Evolutionary conservation across 1,140 invertebrate genomes (phyloP).

Genomic region (Ceratoteleas bidentatus): DNA sequence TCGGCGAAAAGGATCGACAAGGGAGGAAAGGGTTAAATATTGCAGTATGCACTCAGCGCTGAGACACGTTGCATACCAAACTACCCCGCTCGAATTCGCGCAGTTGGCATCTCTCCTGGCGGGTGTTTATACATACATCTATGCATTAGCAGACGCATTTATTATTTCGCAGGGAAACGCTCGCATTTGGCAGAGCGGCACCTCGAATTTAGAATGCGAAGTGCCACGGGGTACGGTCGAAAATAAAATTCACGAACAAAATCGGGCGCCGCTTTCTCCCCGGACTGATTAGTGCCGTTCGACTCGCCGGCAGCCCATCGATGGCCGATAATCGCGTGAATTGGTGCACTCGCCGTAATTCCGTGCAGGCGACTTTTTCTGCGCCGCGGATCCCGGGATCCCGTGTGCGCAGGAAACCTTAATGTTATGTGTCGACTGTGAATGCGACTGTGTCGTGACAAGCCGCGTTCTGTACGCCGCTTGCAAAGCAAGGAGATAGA

Average conservation of each 20-base stretch:
- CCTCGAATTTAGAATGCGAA: slow-evolving; percentile 43
- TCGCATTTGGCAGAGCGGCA: slow-evolving; percentile 62
- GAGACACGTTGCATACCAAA: slow-evolving; percentile 73
- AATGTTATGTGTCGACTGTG: slow-evolving; percentile 69
- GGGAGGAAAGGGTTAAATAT: slow-evolving; percentile 74
- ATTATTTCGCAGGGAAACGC: slow-evolving; percentile 76
- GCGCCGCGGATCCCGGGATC: slow-evolving; percentile 11
- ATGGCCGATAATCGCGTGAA: background rate
- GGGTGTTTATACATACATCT: slow-evolving; percentile 68
- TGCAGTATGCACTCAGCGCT: slow-evolving; percentile 78
- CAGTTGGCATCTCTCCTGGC: slow-evolving; percentile 61
- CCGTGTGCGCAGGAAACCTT: slow-evolving; percentile 54
- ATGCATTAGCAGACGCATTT: slow-evolving; percentile 77
- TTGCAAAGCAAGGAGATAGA: slow-evolving; percentile 73
- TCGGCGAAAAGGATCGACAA: slow-evolving; percentile 49
- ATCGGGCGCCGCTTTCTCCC: no score
- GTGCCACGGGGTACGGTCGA: slow-evolving; percentile 9
- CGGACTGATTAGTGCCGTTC: no score
- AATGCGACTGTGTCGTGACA: slow-evolving; percentile 69
- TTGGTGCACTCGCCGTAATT: background rate
- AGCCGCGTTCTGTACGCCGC: slow-evolving; percentile 61
- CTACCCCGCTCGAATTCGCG: slow-evolving; percentile 52
- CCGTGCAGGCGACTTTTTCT: background rate
- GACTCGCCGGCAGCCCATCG: no score
- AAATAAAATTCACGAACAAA: slow-evolving; percentile 31